These are phyloP conservation scores for Takifugu ocellatus DNA, from an alignment of 2,797 vertebrate species.

Conservation along the genomic window DNA sequence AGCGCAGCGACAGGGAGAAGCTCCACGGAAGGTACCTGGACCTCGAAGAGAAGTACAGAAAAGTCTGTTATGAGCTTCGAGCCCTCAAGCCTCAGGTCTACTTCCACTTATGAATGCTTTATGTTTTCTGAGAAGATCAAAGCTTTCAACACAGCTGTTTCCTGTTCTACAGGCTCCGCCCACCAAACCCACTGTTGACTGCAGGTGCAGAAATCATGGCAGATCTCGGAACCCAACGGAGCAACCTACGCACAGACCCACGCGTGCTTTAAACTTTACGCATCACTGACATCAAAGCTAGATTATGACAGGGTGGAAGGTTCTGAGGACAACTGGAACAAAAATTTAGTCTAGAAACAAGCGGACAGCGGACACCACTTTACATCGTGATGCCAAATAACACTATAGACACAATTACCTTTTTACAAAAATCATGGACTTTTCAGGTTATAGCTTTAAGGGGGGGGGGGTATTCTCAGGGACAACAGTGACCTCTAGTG, in stretches of 20 bases:
- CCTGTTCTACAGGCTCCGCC: constrained; percentile 28
- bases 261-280: constrained; percentile 12
- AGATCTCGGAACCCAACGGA: constrained; percentile 1
- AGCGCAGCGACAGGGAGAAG: constrained; percentile 61
- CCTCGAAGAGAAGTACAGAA: constrained; percentile 50
- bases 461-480: no score
- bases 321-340: no score
- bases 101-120: fast-evolving
- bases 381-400: no score
- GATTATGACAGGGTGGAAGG: no score
- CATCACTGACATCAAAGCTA: no score
- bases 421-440: no score
- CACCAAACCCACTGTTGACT: background rate
- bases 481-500: no score
- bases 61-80: constrained; percentile 36
- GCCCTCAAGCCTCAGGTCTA: constrained; percentile 56
- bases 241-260: background rate
- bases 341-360: no score
- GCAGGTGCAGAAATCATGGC: constrained; percentile 19
- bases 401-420: no score
- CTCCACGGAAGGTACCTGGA: constrained; percentile 56
- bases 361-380: no score
- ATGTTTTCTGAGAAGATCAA: fast-evolving
- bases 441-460: no score
- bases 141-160: background rate